phyloP scores from a whole-genome alignment of 2,113 vertebrate species.

The Elephas maximus region DNA sequence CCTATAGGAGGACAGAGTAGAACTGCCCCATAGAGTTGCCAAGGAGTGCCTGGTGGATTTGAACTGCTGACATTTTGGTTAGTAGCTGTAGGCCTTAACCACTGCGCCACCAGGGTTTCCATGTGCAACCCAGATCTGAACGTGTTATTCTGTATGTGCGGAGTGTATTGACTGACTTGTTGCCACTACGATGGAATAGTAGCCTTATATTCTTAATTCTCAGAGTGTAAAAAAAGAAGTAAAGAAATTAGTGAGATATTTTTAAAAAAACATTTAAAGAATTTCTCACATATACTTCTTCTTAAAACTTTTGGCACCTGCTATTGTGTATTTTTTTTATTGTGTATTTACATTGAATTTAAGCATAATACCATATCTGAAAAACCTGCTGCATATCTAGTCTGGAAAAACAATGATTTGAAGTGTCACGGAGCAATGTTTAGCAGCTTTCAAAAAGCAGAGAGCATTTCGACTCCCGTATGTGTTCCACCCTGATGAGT shows the following conservation, averaged over 20 bases:
- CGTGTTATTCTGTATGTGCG: too few relatives aligned
- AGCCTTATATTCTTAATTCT: not conserved
- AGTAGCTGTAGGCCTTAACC: too few relatives aligned
- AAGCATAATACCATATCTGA: not conserved
- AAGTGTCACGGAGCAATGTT: not conserved
- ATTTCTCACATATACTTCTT: not conserved
- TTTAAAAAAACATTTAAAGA: not conserved
- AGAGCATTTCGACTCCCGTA: not conserved
- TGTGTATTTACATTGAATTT: not conserved
- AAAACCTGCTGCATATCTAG: too few relatives aligned
- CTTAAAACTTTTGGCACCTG: not conserved
- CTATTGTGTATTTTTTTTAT: not conserved
- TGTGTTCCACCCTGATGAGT: too few relatives aligned
- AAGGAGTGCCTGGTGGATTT: too few relatives aligned
- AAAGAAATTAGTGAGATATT: not conserved
- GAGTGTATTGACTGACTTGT: not conserved
- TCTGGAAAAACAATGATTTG: not conserved
- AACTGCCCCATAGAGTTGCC: too few relatives aligned
- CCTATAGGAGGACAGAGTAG: too few relatives aligned
- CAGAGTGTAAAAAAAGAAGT: not conserved
- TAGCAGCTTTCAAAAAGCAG: not conserved
- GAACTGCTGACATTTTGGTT: too few relatives aligned
- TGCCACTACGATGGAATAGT: not conserved
- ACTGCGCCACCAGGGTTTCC: too few relatives aligned
- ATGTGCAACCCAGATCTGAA: too few relatives aligned